phyloP scores from a whole-genome alignment of 2,888 invertebrate genomes.

The Trichacis sp. region DNA sequence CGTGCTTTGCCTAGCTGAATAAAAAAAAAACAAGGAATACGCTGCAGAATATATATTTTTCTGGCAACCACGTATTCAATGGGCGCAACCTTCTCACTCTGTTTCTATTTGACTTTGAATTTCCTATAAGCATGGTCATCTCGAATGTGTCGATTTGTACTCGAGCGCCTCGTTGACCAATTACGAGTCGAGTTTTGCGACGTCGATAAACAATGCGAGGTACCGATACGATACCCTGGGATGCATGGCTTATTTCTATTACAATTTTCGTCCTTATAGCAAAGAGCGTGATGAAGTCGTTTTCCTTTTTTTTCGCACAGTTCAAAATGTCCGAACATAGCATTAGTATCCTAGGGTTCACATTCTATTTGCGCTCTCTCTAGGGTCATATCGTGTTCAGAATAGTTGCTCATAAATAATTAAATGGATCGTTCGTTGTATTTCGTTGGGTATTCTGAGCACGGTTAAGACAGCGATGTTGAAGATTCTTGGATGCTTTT shows the following conservation, averaged over 20 bases:
- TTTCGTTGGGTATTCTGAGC: slow-evolving; percentile 38
- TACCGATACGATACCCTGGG: slow-evolving; percentile 30
- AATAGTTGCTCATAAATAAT: too few species aligned
- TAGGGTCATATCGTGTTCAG: slow-evolving; percentile 31
- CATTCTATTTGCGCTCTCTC: slow-evolving; percentile 17
- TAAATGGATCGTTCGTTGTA: too few species aligned
- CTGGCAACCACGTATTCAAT: slow-evolving; percentile 4
- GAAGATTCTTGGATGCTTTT: too few species aligned
- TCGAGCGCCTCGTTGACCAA: slow-evolving; percentile 9
- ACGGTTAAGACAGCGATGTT: too few species aligned
- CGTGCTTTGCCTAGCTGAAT: slow-evolving; percentile 58
- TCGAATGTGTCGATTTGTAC: slow-evolving; percentile 30
- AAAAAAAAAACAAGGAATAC: too few species aligned
- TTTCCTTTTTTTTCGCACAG: not conserved
- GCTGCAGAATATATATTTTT: slow-evolving; percentile 3
- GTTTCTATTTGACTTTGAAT: slow-evolving; percentile 32
- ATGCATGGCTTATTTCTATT: slow-evolving; percentile 23
- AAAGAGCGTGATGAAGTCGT: not conserved
- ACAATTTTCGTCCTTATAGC: not conserved
- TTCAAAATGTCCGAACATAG: not conserved
- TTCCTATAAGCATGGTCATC: slow-evolving; percentile 47
- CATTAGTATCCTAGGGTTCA: slow-evolving; percentile 36
- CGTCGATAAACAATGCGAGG: too few species aligned
- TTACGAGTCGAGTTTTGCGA: too few species aligned
- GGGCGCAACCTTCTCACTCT: slow-evolving; percentile 22